Base-by-base conservation (phyloP, 1,140 invertebrate genomes). In the Drosophila pruinosa region DNA sequence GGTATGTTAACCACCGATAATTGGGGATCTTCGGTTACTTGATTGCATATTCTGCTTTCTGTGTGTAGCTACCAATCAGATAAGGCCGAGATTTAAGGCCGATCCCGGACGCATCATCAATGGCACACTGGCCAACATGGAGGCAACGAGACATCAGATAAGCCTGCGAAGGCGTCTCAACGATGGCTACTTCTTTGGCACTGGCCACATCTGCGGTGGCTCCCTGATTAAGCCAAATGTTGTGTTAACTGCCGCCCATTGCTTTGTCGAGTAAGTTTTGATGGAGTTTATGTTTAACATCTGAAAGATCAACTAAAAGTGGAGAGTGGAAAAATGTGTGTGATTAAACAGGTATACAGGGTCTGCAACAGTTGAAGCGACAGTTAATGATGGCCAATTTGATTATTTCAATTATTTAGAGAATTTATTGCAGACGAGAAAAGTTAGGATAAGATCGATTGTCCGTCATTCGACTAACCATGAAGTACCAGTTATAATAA, bases 171-270 rank as follows among this genome's bases (percentile, higher is more conserved):
- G 67, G 21, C 67, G 67, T n/a, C 61, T 77, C 7, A 80, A 86
- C 64, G 83, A 90, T 69, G 88, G 81, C 10, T 86, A 90, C 14
- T 89, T 62, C 58, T 90, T 74, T 39, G 90, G 90, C 1, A 90
- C 77, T 1, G 90, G 90, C 1, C 90, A 91, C 68, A 52, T 91
- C 2, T 92, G 92, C 52, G 91, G 91, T 1, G 92, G 91, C 7
- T 52, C 85, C 0, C 61, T 92, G n/a, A 91, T 92, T 52, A 71
- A 70, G 3, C 58, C 86, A 0, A 77, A 83, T 38, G 90, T 78
- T 39, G 80, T 92, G 2, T 64, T 92, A 0, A 89, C 89, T 14
- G 93, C 93, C 7, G 91, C 92, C 24, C 90, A 93, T 76, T 93
- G 93, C 21, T 91, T 93, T 72, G 75, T 88, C 19, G 72, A 91